Conservation (phyloP, 2,888 invertebrate species). For the Drosophila setosimentum region DNA sequence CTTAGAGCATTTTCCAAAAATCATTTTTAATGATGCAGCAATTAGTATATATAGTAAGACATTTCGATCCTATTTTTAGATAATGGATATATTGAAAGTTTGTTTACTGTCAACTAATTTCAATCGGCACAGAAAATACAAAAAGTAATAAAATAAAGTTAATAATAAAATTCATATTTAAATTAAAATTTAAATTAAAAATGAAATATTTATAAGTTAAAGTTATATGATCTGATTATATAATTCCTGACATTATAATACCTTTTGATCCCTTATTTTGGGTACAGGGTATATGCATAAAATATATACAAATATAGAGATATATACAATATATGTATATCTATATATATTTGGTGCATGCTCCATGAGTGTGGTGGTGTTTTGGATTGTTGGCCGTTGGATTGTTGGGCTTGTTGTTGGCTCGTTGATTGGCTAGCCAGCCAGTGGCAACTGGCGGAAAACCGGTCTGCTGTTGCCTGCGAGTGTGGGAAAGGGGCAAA, state of each 20-base stretch:
- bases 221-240: background rate
- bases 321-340: background rate
- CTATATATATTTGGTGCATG: constrained; percentile 4
- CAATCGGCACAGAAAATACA: background rate
- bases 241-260: constrained; percentile 1
- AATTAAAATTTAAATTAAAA: background rate
- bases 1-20: background rate
- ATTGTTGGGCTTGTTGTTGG: constrained; percentile 15
- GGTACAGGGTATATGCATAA: constrained; percentile 6
- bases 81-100: no score
- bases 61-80: no score
- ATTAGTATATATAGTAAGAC: background rate
- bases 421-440: constrained; percentile 44
- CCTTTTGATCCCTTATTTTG: constrained; percentile 5
- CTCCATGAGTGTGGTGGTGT: constrained; percentile 13
- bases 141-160: background rate
- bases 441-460: constrained; percentile 40
- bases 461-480: constrained; percentile 49
- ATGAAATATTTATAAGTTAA: background rate
- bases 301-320: background rate
- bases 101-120: background rate
- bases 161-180: background rate
- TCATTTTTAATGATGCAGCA: background rate
- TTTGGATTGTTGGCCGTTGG: background rate
- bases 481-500: constrained; percentile 68